Conservation (phyloP, 2,888 invertebrate species). For the Dioctria rufipes region DNA sequence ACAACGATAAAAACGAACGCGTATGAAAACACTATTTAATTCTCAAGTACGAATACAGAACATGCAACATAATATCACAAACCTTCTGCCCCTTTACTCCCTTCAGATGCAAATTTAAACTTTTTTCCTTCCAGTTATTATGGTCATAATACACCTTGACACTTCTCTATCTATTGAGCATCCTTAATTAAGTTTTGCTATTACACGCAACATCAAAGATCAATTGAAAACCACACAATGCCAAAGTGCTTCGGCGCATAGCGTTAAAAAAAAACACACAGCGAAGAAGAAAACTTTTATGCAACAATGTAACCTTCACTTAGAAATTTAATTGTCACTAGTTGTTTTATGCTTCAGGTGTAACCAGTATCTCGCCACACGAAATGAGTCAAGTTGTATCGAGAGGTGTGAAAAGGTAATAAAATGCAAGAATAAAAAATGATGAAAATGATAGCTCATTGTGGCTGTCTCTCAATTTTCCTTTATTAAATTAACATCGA, state of each 20-base stretch:
- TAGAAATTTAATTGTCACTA: constrained; percentile 50
- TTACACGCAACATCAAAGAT: constrained; percentile 27
- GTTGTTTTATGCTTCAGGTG: constrained; percentile 44
- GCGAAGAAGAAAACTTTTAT: constrained; percentile 2
- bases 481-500: constrained; percentile 13
- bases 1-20: too few species aligned
- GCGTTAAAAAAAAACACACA: constrained; percentile 11
- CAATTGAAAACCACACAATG: constrained; percentile 30
- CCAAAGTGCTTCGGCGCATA: neutral
- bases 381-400: constrained; percentile 5
- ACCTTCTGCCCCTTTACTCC: too few species aligned
- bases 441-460: neutral
- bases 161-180: neutral
- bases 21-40: too few species aligned
- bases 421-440: constrained; percentile 23
- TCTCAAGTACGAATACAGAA: too few species aligned
- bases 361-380: constrained; percentile 18
- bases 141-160: too few species aligned
- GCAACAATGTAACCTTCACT: constrained; percentile 45
- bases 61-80: too few species aligned
- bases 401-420: constrained; percentile 21
- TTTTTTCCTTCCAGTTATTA: too few species aligned
- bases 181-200: constrained; percentile 41
- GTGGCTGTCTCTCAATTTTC: constrained; percentile 22
- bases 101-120: too few species aligned